Base-by-base conservation (phyloP, 2,113 vertebrate genomes). In the Machaerirhynchus nigripectus region DNA sequence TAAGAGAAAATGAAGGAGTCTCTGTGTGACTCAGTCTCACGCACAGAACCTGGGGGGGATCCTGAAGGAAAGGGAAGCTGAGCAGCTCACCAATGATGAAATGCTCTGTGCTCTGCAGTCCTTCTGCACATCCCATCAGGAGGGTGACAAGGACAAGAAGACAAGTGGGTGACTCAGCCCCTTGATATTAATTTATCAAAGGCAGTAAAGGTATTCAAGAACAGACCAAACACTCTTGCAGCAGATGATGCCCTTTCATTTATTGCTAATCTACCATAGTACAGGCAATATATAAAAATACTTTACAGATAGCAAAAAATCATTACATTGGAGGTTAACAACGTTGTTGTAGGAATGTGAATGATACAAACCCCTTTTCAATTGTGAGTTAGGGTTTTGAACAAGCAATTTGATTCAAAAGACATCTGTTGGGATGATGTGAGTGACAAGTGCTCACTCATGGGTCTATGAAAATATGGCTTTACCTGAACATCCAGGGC, bases 271-370 rank as follows among this genome's bases (percentile, higher is more conserved):
- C 97, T 98, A 98, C 94, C 97, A 96, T 95, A 96, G 95, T 98
- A 98, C 97, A 98, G 98, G 98, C 96, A 96, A 89, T 95, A 97
- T 98, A 98, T 98, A 98, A 98, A 98, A 98, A 98, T 98, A 98
- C 97, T 98, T 98, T 98, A 98, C 98, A 98, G 91, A 98, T 93
- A 98, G 97, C 95, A 98, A 98, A 98, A 97, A 96, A 93, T 82
- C 96, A 97, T 95, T 96, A 96, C 87, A 97, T 70, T 97, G 96
- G 96, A 98, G 96, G 94, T 96, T 97, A 97, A 98, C 94, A 97
- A 97, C 35, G 49, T 93, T 96, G 96, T 97, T 96, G 96, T 87
- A 97, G 97, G 96, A 98, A 98, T 97, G 96, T 84, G 89, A 94
- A 93, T 61, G 84, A 89, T 46, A 92, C 31, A 92, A 86, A 90